Percentiles rank a stretch among this genome's conserved stretches.
phyloP scores from a whole-genome alignment of 2,113 vertebrate species.

The Astatotilapia flaviijosephi region DNA sequence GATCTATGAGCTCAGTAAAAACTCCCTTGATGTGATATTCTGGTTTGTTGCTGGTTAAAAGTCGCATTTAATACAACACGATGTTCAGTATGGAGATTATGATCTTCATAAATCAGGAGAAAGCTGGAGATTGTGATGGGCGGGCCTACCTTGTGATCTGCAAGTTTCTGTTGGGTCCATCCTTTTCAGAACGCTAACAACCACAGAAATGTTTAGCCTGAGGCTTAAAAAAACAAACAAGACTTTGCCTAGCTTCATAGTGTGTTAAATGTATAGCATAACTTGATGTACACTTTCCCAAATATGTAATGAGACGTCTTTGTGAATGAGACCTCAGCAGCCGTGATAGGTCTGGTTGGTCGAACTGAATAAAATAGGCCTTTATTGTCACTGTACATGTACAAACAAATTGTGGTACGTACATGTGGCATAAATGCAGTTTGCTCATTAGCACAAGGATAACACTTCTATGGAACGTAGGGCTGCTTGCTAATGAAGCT shows the following conservation, averaged over 20 bases:
- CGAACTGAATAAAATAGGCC: neutral
- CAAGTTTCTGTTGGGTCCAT: neutral
- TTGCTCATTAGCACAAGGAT: neutral
- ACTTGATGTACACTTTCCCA: neutral
- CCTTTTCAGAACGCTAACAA: neutral
- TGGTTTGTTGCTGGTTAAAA: neutral
- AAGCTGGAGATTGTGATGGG: neutral
- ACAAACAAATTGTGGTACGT: neutral
- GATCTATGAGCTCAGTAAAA: neutral
- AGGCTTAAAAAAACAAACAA: neutral
- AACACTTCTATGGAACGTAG: neutral
- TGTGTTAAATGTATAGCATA: neutral
- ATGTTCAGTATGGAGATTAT: neutral
- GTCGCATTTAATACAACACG: neutral
- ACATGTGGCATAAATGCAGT: neutral
- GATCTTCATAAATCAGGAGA: neutral
- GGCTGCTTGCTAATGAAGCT: neutral
- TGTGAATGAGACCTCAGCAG: neutral
- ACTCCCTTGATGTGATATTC: neutral
- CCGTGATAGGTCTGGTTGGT: neutral
- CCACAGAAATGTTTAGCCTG: neutral
- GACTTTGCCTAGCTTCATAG: neutral
- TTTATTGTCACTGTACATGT: neutral
- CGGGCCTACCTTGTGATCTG: neutral
- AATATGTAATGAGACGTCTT: neutral